Base-by-base conservation (phyloP, 92 coral and sea anemone genomes). In the Parazoanthus swiftii region DNA sequence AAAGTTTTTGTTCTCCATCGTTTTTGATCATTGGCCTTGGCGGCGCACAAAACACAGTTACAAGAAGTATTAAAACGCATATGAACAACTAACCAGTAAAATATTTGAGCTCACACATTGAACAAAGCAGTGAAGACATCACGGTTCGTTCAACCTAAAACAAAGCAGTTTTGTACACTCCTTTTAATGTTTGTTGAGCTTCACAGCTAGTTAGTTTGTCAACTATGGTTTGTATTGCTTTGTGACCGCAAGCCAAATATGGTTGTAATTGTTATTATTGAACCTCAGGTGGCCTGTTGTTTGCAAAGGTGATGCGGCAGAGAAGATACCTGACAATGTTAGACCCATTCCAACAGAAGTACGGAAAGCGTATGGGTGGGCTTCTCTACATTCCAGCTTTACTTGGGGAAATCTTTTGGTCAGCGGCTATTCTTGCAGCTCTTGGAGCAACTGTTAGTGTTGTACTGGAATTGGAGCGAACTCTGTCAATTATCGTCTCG, bases 381-480 rank as follows among this genome's bases (percentile, higher is more conserved):
- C 92, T 96, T 48, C 73, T 94, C 85, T 96, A 92, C 93, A 89
- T 96, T 54, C 98, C 98, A 2, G 98, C 98, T 3, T 84, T 96
- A 48, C 54, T 96, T 82, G 98, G 98, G 10, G 98, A 96, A 77
- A 85, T 96, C 66, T 96, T 96, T 84, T 94, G 98, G 98, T 95
- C 98, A 25, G 96, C 98, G 1, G 96, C 98, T 38, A 94, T 96
- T 85, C 86, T 96, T 35, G 93, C 98, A n/a, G 98, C 98, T 59
- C 96, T 96, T 58, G 98, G 98, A 6, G 95, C 98, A 4, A 94
- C 98, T 9, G 92, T 96, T 80, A 94, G 98, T 63, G 98, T 96
- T 20, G 98, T 96, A 33, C 68, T 96, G 46, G 94, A 90, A 36
- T 82, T 96, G 46, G 93, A 95, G 74, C 93, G 94, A 21, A 68